A percentile compares a stretch with the other conserved stretches of the same genome.
phyloP scores from a whole-genome alignment of 2,888 invertebrate genomes.

The Marronus borbonicus region DNA sequence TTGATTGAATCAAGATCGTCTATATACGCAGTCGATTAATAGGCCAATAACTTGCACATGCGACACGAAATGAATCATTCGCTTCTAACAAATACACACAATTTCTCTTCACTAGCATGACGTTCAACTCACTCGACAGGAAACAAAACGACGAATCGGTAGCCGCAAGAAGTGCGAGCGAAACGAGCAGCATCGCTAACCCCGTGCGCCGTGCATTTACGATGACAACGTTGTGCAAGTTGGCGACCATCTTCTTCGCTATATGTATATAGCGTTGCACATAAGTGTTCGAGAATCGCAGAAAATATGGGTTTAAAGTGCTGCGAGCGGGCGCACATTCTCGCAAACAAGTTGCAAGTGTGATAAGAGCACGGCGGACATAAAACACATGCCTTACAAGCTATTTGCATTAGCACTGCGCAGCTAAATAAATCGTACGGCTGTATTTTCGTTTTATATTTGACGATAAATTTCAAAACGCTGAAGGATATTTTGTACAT shows the following conservation, averaged over 20 bases:
- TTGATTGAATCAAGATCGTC: neutral
- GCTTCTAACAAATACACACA: slow-evolving; percentile 12
- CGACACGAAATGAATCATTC: neutral
- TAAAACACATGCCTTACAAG: slow-evolving; percentile 26
- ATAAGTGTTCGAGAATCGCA: too few species aligned
- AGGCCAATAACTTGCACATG: neutral
- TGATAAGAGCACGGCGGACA: slow-evolving; percentile 21
- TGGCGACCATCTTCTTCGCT: too few species aligned
- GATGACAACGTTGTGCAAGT: neutral
- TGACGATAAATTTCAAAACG: slow-evolving; percentile 3
- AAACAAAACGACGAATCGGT: slow-evolving; percentile 1
- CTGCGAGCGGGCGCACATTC: slow-evolving; percentile 2
- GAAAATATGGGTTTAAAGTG: neutral
- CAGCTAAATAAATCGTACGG: slow-evolving; percentile 16
- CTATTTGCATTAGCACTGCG: slow-evolving; percentile 8
- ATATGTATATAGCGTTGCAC: too few species aligned
- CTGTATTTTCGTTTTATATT: slow-evolving; percentile 18
- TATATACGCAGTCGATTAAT: neutral
- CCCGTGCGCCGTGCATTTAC: neutral
- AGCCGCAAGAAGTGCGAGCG: neutral
- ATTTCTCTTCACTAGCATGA: slow-evolving; percentile 11
- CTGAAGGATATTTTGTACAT: slow-evolving; percentile 23
- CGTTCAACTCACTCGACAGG: neutral
- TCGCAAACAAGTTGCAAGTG: slow-evolving; percentile 24
- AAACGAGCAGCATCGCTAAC: neutral